Percentiles rank a stretch among this genome's conserved stretches.
phyloP scores from a whole-genome alignment of 2,113 vertebrate species.

The Callorhinus ursinus region DNA sequence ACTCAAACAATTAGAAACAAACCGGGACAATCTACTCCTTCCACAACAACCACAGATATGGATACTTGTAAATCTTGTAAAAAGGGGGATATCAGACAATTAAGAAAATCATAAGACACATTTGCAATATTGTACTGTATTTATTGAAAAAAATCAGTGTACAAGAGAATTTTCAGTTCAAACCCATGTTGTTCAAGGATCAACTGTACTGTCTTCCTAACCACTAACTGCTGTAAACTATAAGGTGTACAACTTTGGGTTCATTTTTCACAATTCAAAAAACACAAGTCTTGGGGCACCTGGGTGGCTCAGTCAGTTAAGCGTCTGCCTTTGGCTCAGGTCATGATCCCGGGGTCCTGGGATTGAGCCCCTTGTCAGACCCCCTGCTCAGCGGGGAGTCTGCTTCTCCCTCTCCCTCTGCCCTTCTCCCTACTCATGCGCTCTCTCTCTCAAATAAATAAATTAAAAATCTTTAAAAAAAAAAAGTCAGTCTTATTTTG shows the following conservation, averaged over 20 bases:
- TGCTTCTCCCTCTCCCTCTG: neutral
- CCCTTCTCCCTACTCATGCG: neutral
- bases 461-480: neutral
- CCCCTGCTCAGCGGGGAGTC: neutral
- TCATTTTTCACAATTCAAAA: neutral
- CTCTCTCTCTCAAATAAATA: neutral
- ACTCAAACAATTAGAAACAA: neutral
- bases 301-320: neutral
- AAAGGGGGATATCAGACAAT: neutral
- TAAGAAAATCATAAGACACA: neutral
- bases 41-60: neutral
- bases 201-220: neutral
- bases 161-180: neutral
- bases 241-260: neutral
- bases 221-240: neutral
- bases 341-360: neutral
- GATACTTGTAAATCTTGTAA: neutral
- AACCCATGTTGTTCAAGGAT: neutral
- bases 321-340: neutral
- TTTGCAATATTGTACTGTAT: neutral
- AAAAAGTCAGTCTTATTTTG: neutral
- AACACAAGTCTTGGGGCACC: neutral
- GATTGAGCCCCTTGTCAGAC: rapidly evolving
- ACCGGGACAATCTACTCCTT: neutral
- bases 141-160: neutral